Conservation (phyloP, 2,888 invertebrate species). For the Scaptodrosophila latifasciaeformis region DNA sequence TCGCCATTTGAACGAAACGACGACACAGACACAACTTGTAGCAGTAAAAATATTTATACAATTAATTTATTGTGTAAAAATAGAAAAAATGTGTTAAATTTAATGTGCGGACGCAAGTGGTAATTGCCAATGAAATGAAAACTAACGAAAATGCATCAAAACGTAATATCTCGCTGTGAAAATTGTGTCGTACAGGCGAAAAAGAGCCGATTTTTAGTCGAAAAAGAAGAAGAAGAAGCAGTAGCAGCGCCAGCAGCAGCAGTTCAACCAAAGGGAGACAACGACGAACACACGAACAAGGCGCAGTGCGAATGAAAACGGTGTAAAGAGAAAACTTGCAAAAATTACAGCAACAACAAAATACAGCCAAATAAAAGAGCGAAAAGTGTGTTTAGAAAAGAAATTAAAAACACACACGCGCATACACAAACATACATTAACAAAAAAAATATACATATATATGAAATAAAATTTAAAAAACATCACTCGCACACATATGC, state of each 20-base stretch:
- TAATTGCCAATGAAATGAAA: constrained; percentile 61
- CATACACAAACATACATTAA: too few relatives aligned
- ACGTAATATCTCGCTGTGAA: constrained; percentile 61
- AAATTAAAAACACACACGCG: constrained; percentile 61
- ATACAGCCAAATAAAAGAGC: constrained; percentile 29
- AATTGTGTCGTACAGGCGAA: constrained; percentile 68
- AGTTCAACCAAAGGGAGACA: constrained; percentile 61
- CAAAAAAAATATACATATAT: too few relatives aligned
- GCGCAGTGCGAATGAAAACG: constrained; percentile 59
- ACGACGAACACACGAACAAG: constrained; percentile 59
- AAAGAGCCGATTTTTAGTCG: constrained; percentile 67
- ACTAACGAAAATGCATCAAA: constrained; percentile 68
- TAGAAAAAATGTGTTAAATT: constrained; percentile 29
- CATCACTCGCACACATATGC: constrained; percentile 30
- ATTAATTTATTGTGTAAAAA: constrained; percentile 50
- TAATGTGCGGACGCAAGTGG: constrained; percentile 28
- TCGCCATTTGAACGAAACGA: constrained; percentile 51
- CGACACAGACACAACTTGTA: constrained; percentile 68
- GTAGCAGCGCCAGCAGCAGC: constrained; percentile 52
- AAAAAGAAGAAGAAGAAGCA: constrained; percentile 56
- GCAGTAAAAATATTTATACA: constrained; percentile 60
- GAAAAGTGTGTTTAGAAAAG: constrained; percentile 69
- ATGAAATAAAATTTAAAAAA: constrained; percentile 12
- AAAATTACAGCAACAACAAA: constrained; percentile 60
- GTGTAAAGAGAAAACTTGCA: constrained; percentile 67